Evolutionary conservation across 2,888 invertebrate species (phyloP).

Genomic region (Ectemnius lituratus): DNA sequence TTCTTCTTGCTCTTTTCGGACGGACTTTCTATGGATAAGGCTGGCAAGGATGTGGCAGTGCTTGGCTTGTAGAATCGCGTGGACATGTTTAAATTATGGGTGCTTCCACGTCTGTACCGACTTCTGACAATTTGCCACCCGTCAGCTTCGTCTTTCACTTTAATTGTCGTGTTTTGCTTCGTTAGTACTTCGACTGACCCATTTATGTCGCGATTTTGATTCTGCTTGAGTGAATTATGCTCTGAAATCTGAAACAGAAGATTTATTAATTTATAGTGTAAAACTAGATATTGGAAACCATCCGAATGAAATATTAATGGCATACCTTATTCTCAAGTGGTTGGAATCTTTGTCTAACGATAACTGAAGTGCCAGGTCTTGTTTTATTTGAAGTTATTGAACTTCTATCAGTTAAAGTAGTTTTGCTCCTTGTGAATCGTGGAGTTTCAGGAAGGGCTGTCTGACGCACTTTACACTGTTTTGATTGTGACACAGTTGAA

Average conservation of each 20-base stretch:
- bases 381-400: constrained; percentile 55
- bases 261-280: background rate
- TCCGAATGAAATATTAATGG: background rate
- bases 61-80: constrained; percentile 90
- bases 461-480: constrained; percentile 36
- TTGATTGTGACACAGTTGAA: constrained; percentile 77
- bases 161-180: constrained; percentile 69
- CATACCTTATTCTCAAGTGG: constrained; percentile 58
- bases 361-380: constrained; percentile 69
- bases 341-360: constrained; percentile 65
- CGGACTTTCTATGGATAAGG: constrained; percentile 79
- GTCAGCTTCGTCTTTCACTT: constrained; percentile 78
- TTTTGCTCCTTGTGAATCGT: constrained; percentile 72
- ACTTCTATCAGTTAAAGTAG: constrained; percentile 69
- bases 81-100: constrained; percentile 81
- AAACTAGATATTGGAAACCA: background rate
- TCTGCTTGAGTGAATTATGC: constrained; percentile 44
- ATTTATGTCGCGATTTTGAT: constrained; percentile 66
- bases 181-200: constrained; percentile 70
- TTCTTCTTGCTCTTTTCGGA: constrained; percentile 68
- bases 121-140: constrained; percentile 96
- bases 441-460: constrained; percentile 59
- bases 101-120: constrained; percentile 83
- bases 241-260: constrained; percentile 47
- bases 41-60: constrained; percentile 89